phyloP scores from a whole-genome alignment of 2,888 invertebrate species.

The Napeogenes inachia region DNA sequence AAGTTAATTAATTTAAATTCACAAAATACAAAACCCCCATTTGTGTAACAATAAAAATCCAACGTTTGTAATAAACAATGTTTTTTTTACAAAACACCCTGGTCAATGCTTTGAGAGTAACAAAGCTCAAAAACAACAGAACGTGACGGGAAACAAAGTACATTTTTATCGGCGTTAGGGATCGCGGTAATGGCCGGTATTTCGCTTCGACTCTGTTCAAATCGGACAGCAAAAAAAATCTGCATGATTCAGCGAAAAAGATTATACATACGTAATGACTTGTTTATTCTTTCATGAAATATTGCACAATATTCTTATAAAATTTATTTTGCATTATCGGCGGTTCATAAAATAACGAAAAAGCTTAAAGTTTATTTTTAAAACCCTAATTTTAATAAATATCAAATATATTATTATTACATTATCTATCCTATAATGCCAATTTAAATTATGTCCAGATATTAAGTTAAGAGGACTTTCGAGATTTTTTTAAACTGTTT shows the following conservation, averaged over 20 bases:
- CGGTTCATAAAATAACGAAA: too few species aligned
- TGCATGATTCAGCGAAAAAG: slow-evolving; percentile 23
- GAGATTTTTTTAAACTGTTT: too few species aligned
- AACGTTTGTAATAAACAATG: slow-evolving; percentile 52
- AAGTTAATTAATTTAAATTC: neutral
- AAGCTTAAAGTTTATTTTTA: too few species aligned
- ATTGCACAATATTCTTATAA: slow-evolving; percentile 3
- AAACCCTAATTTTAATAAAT: too few species aligned
- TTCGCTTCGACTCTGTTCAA: slow-evolving; percentile 40
- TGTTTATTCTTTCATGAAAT: slow-evolving; percentile 21
- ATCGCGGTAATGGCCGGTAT: slow-evolving; percentile 61
- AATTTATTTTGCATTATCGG: too few species aligned
- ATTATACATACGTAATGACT: slow-evolving; percentile 18
- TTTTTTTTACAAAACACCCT: slow-evolving; percentile 61
- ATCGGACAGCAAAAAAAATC: slow-evolving; percentile 41
- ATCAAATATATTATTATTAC: too few species aligned
- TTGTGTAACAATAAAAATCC: slow-evolving; percentile 31
- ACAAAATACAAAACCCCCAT: neutral
- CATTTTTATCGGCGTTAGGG: slow-evolving; percentile 65
- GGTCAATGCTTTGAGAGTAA: slow-evolving; percentile 54
- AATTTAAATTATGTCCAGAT: too few species aligned
- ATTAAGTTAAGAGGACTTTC: too few species aligned
- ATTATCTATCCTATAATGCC: too few species aligned
- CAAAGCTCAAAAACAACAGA: slow-evolving; percentile 59
- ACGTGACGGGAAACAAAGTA: slow-evolving; percentile 70